Percentiles rank a stretch among this genome's conserved stretches.
Conservation (phyloP, 2,797 vertebrate genomes). For the Syncerus caffer region DNA sequence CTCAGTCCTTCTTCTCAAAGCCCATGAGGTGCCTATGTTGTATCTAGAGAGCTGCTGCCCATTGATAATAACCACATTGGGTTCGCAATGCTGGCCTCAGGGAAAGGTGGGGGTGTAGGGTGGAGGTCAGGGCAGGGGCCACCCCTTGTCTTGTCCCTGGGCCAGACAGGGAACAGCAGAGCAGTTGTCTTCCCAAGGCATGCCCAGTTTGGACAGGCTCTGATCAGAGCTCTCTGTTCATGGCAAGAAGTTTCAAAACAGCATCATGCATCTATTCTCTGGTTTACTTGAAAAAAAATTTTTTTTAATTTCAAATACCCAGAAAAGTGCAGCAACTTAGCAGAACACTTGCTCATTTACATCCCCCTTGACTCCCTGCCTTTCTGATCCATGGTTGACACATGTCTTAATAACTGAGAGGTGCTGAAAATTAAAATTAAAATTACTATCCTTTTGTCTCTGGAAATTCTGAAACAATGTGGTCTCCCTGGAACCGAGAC, state of each 20-base stretch:
- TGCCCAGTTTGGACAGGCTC: neutral
- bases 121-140: neutral
- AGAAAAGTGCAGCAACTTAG: neutral
- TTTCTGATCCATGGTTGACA: neutral
- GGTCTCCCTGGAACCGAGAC: neutral
- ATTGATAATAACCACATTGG: neutral
- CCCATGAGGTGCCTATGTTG: neutral
- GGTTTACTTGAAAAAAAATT: neutral
- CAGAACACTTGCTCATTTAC: neutral
- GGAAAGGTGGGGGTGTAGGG: neutral
- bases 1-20: neutral
- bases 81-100: fast-evolving
- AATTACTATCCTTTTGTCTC: neutral
- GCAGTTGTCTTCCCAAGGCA: neutral
- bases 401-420: neutral
- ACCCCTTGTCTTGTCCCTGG: neutral
- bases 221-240: fast-evolving
- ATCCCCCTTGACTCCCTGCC: neutral
- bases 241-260: neutral
- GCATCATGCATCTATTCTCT: neutral
- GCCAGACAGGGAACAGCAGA: fast-evolving
- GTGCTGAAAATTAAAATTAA: neutral
- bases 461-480: neutral
- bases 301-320: neutral
- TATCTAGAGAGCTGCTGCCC: neutral